Evolutionary conservation across 2,797 vertebrate genomes (phyloP).

Genomic region (Vultur gryphus): DNA sequence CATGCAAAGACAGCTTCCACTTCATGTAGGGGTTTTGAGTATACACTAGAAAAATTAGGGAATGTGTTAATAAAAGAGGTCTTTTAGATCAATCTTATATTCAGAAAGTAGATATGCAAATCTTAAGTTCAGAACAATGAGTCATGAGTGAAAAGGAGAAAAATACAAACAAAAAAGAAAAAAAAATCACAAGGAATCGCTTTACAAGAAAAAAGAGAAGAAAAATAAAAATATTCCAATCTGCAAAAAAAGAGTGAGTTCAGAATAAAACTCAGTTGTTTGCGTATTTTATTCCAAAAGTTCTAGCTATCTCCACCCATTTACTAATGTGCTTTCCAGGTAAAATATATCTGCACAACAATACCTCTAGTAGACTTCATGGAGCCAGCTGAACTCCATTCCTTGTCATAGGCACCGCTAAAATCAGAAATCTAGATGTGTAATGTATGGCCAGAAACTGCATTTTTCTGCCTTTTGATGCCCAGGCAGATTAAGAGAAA

Average conservation of each 20-base stretch:
- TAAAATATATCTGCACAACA: constrained; percentile 19
- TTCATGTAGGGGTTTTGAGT: background rate
- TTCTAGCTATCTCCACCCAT: constrained; percentile 23
- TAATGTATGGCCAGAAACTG: background rate
- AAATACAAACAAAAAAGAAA: background rate
- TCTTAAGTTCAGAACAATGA: background rate
- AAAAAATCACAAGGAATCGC: background rate
- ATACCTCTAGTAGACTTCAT: background rate
- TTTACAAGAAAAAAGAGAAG: background rate
- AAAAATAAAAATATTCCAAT: background rate
- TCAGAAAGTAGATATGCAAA: background rate
- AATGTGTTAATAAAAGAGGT: background rate
- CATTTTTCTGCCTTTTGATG: background rate
- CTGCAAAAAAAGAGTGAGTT: background rate
- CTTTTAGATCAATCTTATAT: background rate
- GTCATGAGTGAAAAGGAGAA: background rate
- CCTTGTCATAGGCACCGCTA: background rate
- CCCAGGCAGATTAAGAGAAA: background rate
- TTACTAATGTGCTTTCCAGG: constrained; percentile 51
- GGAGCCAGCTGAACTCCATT: background rate
- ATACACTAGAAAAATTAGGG: background rate
- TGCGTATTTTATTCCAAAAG: background rate
- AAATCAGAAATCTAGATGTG: background rate
- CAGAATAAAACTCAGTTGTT: background rate
- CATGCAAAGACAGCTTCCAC: background rate